Conservation (phyloP, 2,113 vertebrate species). For the Pan troglodytes region NHGRI_mPanTro3-v2.1_pri NC_072420.2:44644501-44645000, state of each 20-base stretch:
- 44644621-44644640: background rate
- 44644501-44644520: too few relatives aligned
- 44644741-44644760: rapidly evolving
- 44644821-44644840: too few relatives aligned
- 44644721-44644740: background rate
- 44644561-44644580: background rate
- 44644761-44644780: background rate
- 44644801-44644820: too few relatives aligned
- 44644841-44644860: rapidly evolving
- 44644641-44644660: too few relatives aligned
- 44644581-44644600: background rate
- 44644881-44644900: background rate
- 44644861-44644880: rapidly evolving
- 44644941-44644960: background rate
- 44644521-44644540: too few relatives aligned
- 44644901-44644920: background rate
- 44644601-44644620: too few relatives aligned
- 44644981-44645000: background rate
- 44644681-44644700: rapidly evolving
- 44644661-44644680: background rate
- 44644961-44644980: background rate
- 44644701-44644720: background rate
- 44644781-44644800: background rate
- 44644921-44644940: background rate
- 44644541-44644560: background rate